A percentile compares a stretch with the other conserved stretches of the same genome.
phyloP scores from a whole-genome alignment of 2,888 invertebrate genomes.

The Trypoxylon attenuatum region DNA sequence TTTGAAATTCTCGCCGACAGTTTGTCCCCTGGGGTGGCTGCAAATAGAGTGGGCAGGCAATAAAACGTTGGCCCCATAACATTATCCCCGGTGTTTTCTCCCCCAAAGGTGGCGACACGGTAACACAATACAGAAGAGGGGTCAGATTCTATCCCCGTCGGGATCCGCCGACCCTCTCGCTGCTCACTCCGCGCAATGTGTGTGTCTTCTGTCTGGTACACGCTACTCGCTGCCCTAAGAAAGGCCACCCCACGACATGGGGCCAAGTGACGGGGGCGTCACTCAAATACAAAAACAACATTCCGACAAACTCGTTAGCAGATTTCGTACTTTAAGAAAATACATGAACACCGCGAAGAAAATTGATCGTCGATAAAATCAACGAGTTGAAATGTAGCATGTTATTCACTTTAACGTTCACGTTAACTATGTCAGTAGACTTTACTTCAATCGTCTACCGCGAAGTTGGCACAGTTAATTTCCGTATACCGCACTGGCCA shows the following conservation, averaged over 20 bases:
- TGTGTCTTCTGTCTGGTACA: slow-evolving; percentile 11
- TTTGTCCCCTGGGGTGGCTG: slow-evolving; percentile 43
- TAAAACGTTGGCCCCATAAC: slow-evolving; percentile 63
- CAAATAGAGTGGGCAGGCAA: slow-evolving; percentile 58
- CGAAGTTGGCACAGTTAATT: no score
- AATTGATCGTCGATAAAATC: no score
- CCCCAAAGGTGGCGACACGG: slow-evolving; percentile 64
- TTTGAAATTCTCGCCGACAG: slow-evolving; percentile 36
- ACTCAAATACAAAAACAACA: slow-evolving; percentile 27
- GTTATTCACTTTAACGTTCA: no score
- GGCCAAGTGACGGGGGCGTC: slow-evolving; percentile 38
- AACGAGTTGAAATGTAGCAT: no score
- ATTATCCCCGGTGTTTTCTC: slow-evolving; percentile 60
- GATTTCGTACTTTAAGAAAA: background rate
- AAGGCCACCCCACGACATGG: slow-evolving; percentile 31
- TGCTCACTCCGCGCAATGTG: slow-evolving; percentile 35
- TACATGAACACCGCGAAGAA: no score
- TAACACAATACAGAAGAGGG: slow-evolving; percentile 68
- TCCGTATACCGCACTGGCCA: no score
- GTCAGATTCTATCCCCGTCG: slow-evolving; percentile 67
- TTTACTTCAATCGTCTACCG: no score
- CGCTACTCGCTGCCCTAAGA: slow-evolving; percentile 28
- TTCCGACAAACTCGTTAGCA: background rate
- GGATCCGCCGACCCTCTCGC: slow-evolving; percentile 61
- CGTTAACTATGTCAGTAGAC: no score